Evolutionary conservation across 2,888 invertebrate genomes (phyloP).

Genomic region (Ferrisia virgata): DNA sequence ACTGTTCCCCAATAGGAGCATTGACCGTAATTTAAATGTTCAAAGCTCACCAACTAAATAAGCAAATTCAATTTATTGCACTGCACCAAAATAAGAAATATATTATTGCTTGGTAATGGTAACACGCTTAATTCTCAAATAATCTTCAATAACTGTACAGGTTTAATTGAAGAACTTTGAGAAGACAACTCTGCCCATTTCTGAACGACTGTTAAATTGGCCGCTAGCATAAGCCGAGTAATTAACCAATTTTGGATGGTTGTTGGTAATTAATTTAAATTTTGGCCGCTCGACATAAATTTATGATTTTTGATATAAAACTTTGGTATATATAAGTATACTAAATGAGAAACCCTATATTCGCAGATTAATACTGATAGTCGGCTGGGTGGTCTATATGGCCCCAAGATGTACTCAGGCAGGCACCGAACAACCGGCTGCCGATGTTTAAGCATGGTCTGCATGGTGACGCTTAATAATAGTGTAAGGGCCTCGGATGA

Average conservation of each 20-base stretch:
- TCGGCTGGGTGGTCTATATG: slow-evolving; percentile 42
- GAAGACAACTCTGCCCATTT: too few species aligned
- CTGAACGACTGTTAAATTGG: too few species aligned
- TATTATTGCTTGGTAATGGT: too few species aligned
- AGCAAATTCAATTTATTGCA: too few species aligned
- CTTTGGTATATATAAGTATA: not conserved
- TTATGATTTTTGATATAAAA: not conserved
- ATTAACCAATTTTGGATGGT: not conserved
- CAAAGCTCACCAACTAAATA: too few species aligned
- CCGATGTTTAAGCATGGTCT: slow-evolving; percentile 36
- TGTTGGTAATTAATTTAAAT: slow-evolving; percentile 1
- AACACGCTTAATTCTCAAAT: too few species aligned
- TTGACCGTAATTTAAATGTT: too few species aligned
- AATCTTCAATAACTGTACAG: too few species aligned
- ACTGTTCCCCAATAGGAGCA: too few species aligned
- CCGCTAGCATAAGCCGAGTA: too few species aligned
- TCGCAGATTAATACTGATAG: slow-evolving; percentile 33
- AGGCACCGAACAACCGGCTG: slow-evolving; percentile 45
- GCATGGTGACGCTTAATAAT: slow-evolving; percentile 45
- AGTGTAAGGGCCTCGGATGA: slow-evolving; percentile 45
- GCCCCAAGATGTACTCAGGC: slow-evolving; percentile 43
- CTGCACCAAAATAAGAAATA: too few species aligned
- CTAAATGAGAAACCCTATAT: slow-evolving; percentile 31
- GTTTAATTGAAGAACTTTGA: too few species aligned
- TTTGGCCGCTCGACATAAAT: not conserved